Percentiles rank a stretch among this genome's conserved stretches.
phyloP scores from a whole-genome alignment of 2,888 invertebrate genomes.

The Baronia brevicornis region DNA sequence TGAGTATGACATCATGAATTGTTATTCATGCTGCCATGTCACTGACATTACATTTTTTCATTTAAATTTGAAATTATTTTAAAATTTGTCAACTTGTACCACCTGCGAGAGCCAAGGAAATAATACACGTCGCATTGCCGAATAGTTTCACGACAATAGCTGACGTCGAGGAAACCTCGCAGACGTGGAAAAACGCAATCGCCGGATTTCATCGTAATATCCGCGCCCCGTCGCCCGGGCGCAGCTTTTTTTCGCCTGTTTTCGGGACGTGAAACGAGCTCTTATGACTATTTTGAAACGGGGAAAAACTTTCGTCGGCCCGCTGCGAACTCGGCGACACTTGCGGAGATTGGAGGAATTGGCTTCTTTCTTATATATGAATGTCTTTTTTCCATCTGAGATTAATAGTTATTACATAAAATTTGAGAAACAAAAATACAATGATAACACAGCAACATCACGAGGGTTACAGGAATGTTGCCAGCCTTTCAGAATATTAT shows the following conservation, averaged over 20 bases:
- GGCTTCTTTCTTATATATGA: not conserved
- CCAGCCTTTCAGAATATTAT: too few species aligned
- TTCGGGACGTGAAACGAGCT: conserved; percentile 17
- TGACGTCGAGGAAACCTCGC: conserved; percentile 22
- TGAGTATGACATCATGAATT: too few species aligned
- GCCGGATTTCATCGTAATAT: conserved; percentile 37
- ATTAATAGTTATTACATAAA: too few species aligned
- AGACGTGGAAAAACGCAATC: conserved; percentile 34
- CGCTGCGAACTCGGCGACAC: conserved; percentile 4
- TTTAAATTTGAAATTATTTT: too few species aligned
- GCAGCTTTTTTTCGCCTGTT: conserved; percentile 24
- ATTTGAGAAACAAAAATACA: too few species aligned
- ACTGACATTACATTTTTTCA: too few species aligned
- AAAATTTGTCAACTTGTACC: conserved; percentile 18
- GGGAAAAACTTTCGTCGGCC: conserved; percentile 15
- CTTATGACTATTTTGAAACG: conserved; percentile 23
- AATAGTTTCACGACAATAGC: conserved; percentile 43
- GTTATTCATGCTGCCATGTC: too few species aligned
- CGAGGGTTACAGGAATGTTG: too few species aligned
- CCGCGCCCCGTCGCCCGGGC: conserved; percentile 20
- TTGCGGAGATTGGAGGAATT: not conserved
- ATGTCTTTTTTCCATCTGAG: too few species aligned
- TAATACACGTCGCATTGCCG: conserved; percentile 14
- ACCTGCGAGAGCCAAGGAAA: conserved; percentile 21
- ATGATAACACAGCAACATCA: too few species aligned